Evolutionary conservation across 64 coral and sea anemone genomes (phyloP), one percentile per base, ranked within the genome.

Genomic region (Platygyra sinensis): DNA sequence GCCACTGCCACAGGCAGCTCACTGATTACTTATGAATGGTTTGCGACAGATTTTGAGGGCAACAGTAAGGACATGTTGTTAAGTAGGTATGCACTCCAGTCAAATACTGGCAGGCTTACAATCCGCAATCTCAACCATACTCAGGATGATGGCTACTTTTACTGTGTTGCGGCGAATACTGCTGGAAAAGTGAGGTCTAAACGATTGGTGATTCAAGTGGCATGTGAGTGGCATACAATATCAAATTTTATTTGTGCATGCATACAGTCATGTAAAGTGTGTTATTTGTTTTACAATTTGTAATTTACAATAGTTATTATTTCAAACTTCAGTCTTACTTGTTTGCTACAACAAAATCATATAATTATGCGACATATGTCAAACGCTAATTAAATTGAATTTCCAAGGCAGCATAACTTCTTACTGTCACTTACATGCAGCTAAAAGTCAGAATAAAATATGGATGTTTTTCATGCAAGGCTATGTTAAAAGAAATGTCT

Each of bases 131-230:
- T 89, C 8, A 67, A 90, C 11, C 76, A 90, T 49, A 71, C 24
- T 27, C 89, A 87, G 29, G 91, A 96, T 82, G 88, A 96, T 78
- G 95, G 95, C 9, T 96, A 96, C 72, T 96, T 87, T 64, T 84
- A 90, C 61, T 96, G 95, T 87, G 77, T 93, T 1, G 95, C 95
- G 36, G 87, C 15, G 59, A 96, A 96, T 75, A n/a, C 86, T 72
- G 91, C 78, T 76, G 95, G 95, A 77, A 33, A 61, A 86, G 51
- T 76, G 16, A 50, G 93, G 32, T 96, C 95, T 25, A 79, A 49
- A 28, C 72, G 91, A 82, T 67, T 89, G n/a, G 14, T 49, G 33
- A 55, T 96, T 54, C 81, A 73, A 73, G 82, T 96, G 18, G 75
- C 91, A 76, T 93, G 95, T 96, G 75, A 96, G 95, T 93, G 74